Evolutionary conservation across 2,113 vertebrate species (phyloP).

Genomic region (Caracal caracal): DNA sequence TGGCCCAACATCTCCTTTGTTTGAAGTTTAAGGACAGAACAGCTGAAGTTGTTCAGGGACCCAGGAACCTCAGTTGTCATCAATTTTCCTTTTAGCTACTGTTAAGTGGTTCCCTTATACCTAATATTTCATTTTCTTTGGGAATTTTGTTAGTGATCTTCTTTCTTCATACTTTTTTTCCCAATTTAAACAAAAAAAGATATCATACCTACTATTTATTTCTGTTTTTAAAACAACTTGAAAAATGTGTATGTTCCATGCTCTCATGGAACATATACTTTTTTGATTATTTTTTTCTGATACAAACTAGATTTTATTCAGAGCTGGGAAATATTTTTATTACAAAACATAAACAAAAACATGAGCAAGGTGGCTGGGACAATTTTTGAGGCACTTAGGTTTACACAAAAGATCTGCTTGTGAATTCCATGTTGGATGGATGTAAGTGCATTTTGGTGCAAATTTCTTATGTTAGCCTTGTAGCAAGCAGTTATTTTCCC

Average conservation of each 20-base stretch:
- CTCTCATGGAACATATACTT: neutral
- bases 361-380: neutral
- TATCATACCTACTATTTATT: neutral
- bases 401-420: neutral
- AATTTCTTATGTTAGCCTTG: neutral
- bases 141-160: neutral
- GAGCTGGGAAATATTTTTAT: neutral
- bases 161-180: neutral
- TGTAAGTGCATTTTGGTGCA: neutral
- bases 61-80: slow-evolving; percentile 22
- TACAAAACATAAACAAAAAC: neutral
- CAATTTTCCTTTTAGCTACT: slow-evolving; percentile 63
- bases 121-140: slow-evolving; percentile 16
- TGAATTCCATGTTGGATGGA: neutral
- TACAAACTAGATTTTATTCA: neutral
- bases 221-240: slow-evolving; percentile 8
- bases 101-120: slow-evolving; percentile 12
- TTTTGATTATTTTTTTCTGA: neutral
- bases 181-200: neutral
- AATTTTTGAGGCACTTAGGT: neutral
- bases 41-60: slow-evolving; percentile 30
- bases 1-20: slow-evolving; percentile 26
- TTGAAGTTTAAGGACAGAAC: slow-evolving; percentile 54
- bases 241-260: neutral
- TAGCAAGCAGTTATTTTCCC: neutral